phyloP scores from a whole-genome alignment of 2,113 vertebrate genomes.

The Merops nubicus region DNA sequence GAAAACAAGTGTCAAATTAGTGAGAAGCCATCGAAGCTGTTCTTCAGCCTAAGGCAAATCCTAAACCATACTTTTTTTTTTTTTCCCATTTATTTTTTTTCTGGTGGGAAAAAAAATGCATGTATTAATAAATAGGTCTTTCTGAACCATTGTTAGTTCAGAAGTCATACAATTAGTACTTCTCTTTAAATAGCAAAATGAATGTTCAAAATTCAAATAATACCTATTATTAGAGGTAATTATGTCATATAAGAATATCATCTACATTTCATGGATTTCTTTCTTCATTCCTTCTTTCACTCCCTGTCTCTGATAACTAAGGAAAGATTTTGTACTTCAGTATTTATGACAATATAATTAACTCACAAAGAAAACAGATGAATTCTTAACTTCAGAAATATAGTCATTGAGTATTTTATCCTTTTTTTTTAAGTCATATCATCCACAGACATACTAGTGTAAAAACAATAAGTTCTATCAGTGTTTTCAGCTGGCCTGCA shows the following conservation, averaged over 20 bases:
- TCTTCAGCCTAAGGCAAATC: background rate
- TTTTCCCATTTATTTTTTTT: background rate
- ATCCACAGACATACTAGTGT: background rate
- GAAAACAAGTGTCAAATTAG: background rate
- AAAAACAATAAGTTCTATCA: background rate
- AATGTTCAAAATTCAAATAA: background rate
- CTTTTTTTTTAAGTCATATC: background rate
- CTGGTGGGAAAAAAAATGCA: background rate
- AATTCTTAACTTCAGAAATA: background rate
- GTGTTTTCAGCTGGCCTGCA: background rate
- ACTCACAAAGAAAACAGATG: background rate
- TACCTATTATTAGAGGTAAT: background rate
- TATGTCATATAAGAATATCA: background rate
- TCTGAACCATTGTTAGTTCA: background rate
- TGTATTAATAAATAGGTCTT: background rate
- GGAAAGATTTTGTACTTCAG: background rate
- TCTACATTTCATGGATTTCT: background rate
- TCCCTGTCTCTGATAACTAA: background rate
- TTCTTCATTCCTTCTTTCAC: background rate
- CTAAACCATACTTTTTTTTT: background rate
- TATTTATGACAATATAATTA: background rate
- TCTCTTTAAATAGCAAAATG: background rate
- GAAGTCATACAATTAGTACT: background rate
- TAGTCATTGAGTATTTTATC: background rate
- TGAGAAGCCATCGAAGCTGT: background rate